A percentile compares a stretch with the other conserved stretches of the same genome.
Evolutionary conservation across 2,888 invertebrate genomes (phyloP).

Genomic region (Metellina segmentata): DNA sequence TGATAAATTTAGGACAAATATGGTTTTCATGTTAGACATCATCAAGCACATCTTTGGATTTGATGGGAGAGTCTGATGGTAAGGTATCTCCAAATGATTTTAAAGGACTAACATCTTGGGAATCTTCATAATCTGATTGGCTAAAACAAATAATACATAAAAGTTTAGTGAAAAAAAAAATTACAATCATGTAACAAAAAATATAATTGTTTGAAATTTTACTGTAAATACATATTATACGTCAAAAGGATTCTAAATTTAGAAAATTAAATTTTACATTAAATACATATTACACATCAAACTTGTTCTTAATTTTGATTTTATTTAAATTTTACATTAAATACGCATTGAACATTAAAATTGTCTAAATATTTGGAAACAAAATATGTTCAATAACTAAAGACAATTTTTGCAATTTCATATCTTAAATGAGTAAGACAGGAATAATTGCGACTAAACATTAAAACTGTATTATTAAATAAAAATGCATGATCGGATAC

Average conservation of each 20-base stretch:
- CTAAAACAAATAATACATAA: neutral
- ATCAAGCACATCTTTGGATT: too few species aligned
- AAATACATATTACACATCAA: neutral
- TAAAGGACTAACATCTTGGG: slow-evolving; percentile 2
- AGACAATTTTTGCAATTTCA: neutral
- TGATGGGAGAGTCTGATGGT: neutral
- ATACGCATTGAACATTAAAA: neutral
- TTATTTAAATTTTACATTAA: neutral
- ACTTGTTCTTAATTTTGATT: too few species aligned
- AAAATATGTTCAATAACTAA: neutral
- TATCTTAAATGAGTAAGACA: neutral
- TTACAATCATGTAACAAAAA: neutral
- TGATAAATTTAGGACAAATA: too few species aligned
- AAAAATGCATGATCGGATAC: neutral
- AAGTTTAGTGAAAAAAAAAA: neutral
- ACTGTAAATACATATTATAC: too few species aligned
- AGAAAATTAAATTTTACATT: neutral
- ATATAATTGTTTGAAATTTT: neutral
- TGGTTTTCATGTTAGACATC: too few species aligned
- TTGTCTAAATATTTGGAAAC: neutral
- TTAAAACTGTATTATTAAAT: neutral
- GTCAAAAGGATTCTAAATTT: neutral
- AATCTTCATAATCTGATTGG: slow-evolving; percentile 41
- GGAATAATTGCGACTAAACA: neutral
- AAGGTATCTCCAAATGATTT: neutral